Conservation (phyloP, 2,888 invertebrate genomes). For the Phengaris alcon region DNA sequence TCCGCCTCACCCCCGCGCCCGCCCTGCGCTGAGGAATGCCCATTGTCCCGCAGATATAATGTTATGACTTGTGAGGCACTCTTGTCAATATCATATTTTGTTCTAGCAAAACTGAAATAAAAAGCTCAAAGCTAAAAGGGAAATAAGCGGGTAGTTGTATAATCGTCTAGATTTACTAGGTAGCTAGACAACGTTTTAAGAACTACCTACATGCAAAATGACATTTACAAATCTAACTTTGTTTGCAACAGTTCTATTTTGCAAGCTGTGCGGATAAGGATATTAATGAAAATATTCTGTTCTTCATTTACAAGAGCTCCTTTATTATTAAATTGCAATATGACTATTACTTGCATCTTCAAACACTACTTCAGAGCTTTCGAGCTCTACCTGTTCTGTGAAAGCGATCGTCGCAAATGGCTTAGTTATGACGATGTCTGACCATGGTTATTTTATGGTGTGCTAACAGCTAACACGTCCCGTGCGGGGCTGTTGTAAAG, state of each 20-base stretch:
- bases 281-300: background rate
- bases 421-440: conserved; percentile 41
- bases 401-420: conserved; percentile 1
- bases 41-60: conserved; percentile 70
- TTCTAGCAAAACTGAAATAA: conserved; percentile 35
- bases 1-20: conserved; percentile 42
- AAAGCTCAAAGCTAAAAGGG: background rate
- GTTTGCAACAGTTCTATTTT: background rate
- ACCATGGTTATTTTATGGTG: conserved; percentile 45
- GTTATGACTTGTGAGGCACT: conserved; percentile 55
- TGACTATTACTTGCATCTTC: background rate
- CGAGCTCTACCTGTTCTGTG: background rate
- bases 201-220: background rate
- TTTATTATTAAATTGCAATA: background rate
- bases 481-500: conserved; percentile 73
- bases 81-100: conserved; percentile 54
- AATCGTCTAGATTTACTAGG: background rate
- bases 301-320: background rate
- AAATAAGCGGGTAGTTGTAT: background rate
- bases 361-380: background rate
- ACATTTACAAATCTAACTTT: background rate
- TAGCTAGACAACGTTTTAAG: background rate
- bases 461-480: conserved; percentile 56
- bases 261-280: background rate
- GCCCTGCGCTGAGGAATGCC: conserved; percentile 60